Evolutionary conservation across 2,797 vertebrate genomes (phyloP).

Genomic region (Pangasius mekongensis): DNA sequence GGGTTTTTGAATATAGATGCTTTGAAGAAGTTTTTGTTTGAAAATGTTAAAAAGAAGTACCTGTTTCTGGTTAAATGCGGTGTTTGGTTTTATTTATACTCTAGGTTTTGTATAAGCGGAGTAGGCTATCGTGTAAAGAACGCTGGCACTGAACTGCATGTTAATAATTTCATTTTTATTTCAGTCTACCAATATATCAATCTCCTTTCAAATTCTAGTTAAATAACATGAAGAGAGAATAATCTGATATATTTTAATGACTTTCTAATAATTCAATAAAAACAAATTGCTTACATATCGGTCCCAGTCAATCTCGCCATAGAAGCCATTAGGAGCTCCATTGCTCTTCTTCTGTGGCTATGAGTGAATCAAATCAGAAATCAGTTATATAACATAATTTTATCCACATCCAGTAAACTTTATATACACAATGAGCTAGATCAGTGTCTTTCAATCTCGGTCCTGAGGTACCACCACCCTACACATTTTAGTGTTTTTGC

Average conservation of each 20-base stretch:
- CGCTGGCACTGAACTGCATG: neutral
- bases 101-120: neutral
- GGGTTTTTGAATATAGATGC: neutral
- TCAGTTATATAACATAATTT: neutral
- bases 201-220: neutral
- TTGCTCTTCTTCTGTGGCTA: constrained; percentile 90
- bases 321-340: constrained; percentile 94
- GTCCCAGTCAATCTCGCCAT: constrained; percentile 97
- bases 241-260: neutral
- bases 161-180: neutral
- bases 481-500: neutral
- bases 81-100: neutral
- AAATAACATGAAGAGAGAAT: too few relatives aligned
- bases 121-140: neutral
- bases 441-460: neutral
- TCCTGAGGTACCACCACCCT: neutral
- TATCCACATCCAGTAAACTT: constrained; percentile 6
- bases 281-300: constrained; percentile 88
- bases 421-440: neutral
- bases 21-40: neutral
- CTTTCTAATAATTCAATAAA: constrained; percentile 9
- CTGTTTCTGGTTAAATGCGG: neutral
- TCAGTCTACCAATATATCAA: neutral
- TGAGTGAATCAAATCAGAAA: constrained; percentile 48
- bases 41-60: neutral